These are phyloP conservation scores for Erebia epiphron DNA, from an alignment of 2,888 invertebrate species.

Conservation along the genomic window DNA sequence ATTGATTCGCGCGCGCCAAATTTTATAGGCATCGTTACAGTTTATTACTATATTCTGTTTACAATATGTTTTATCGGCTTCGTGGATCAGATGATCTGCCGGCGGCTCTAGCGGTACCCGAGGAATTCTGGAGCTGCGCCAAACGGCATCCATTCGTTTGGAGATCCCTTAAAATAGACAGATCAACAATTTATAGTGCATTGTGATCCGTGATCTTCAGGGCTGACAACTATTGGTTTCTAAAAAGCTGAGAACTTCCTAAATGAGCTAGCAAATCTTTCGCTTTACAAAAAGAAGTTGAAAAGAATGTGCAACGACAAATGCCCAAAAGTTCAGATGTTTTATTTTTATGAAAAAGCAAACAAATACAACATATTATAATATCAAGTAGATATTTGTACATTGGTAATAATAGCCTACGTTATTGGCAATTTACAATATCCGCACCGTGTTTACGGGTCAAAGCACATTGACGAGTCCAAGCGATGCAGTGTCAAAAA, in stretches of 20 bases:
- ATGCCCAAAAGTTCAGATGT: too few species aligned
- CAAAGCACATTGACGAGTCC: too few species aligned
- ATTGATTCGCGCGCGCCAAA: conserved; percentile 16
- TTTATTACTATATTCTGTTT: conserved; percentile 37
- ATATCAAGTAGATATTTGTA: too few species aligned
- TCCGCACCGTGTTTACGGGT: too few species aligned
- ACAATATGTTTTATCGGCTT: conserved; percentile 36
- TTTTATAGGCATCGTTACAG: conserved; percentile 30
- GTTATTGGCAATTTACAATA: too few species aligned
- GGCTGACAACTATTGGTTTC: conserved; percentile 28
- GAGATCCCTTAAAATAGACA: conserved; percentile 58
- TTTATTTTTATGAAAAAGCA: too few species aligned
- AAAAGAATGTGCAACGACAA: too few species aligned
- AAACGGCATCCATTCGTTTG: conserved; percentile 46
- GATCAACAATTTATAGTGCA: conserved; percentile 53
- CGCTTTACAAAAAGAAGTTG: too few species aligned
- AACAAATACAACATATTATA: too few species aligned
- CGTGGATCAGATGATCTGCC: conserved; percentile 39
- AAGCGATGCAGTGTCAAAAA: too few species aligned
- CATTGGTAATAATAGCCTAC: too few species aligned
- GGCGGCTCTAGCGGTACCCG: conserved; percentile 47
- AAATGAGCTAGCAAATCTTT: too few species aligned
- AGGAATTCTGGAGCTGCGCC: conserved; percentile 58
- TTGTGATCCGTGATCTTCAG: conserved; percentile 44
- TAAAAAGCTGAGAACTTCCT: not conserved